These are phyloP conservation scores for Patella vulgata DNA, from an alignment of 1,140 invertebrate species.

Conservation along the genomic window DNA sequence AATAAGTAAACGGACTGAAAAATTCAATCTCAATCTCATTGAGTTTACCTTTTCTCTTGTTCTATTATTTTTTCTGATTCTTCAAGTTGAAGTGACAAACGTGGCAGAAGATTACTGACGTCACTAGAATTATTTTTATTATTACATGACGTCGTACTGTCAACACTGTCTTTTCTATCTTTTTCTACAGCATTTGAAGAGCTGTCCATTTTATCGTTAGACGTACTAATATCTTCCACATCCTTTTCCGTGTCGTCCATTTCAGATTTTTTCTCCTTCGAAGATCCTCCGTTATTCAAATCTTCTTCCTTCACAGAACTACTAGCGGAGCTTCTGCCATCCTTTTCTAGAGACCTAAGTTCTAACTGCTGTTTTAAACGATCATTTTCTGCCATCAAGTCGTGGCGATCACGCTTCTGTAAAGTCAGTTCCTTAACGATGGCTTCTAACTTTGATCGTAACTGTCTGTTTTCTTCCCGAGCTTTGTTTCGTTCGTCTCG, in stretches of 20 bases:
- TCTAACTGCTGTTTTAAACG: slow-evolving; percentile 30
- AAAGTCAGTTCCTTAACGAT: slow-evolving; percentile 80
- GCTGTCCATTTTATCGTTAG: slow-evolving; percentile 15
- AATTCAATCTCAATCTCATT: no score
- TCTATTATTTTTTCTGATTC: slow-evolving; percentile 79
- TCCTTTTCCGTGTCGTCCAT: no score
- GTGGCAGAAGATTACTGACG: slow-evolving; percentile 77
- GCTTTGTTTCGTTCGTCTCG: slow-evolving; percentile 71
- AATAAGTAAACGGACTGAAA: no score
- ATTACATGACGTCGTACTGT: no score
- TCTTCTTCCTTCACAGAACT: slow-evolving; percentile 5
- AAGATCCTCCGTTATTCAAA: neutral
- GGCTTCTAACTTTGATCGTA: slow-evolving; percentile 82
- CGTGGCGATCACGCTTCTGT: slow-evolving; percentile 82
- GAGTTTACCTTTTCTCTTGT: slow-evolving; percentile 48
- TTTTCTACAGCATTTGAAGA: no score
- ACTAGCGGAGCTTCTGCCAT: slow-evolving; percentile 23
- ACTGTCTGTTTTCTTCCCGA: slow-evolving; percentile 83
- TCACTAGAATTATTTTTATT: slow-evolving; percentile 42
- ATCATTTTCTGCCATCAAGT: slow-evolving; percentile 80
- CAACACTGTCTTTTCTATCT: no score
- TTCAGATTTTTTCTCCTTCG: no score
- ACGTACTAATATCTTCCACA: neutral
- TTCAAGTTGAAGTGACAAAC: slow-evolving; percentile 78
- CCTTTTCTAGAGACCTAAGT: slow-evolving; percentile 10